phyloP scores from a whole-genome alignment of 1,140 invertebrate genomes.

The Panonychus citri region DNA sequence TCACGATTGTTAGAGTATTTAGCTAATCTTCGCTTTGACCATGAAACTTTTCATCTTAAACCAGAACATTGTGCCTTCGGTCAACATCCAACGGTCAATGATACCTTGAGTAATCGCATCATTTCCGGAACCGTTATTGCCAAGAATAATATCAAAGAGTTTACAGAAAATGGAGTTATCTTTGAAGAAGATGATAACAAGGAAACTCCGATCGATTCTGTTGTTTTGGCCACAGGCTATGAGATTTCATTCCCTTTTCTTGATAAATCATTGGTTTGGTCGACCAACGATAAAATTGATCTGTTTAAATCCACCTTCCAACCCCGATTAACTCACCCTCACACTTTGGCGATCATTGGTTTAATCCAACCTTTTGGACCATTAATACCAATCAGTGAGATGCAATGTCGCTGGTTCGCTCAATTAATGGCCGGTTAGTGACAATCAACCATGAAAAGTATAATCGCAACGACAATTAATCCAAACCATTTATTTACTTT shows the following conservation, averaged over 20 bases:
- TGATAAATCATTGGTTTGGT: conserved; percentile 12
- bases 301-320: conserved; percentile 28
- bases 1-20: conserved; percentile 10
- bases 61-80: conserved; percentile 24
- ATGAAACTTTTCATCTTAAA: conserved; percentile 25
- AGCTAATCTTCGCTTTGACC: conserved; percentile 23
- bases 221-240: conserved; percentile 25
- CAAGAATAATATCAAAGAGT: conserved; percentile 21
- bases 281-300: conserved; percentile 23
- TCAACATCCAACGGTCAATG: conserved; percentile 33
- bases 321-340: conserved; percentile 17
- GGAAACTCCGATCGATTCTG: conserved; percentile 18
- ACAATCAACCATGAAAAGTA: background rate
- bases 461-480: too few relatives aligned
- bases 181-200: conserved; percentile 15
- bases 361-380: conserved; percentile 28
- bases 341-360: conserved; percentile 28
- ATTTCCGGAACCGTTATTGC: conserved; percentile 25
- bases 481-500: background rate
- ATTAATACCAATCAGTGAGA: conserved; percentile 28
- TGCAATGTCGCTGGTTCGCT: conserved; percentile 26
- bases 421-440: conserved; percentile 3
- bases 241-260: conserved; percentile 24
- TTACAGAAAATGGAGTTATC: conserved; percentile 20
- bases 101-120: conserved; percentile 29